These are phyloP conservation scores for Xanthia icteritia DNA, from an alignment of 2,888 invertebrate species.

Conservation along the genomic window DNA sequence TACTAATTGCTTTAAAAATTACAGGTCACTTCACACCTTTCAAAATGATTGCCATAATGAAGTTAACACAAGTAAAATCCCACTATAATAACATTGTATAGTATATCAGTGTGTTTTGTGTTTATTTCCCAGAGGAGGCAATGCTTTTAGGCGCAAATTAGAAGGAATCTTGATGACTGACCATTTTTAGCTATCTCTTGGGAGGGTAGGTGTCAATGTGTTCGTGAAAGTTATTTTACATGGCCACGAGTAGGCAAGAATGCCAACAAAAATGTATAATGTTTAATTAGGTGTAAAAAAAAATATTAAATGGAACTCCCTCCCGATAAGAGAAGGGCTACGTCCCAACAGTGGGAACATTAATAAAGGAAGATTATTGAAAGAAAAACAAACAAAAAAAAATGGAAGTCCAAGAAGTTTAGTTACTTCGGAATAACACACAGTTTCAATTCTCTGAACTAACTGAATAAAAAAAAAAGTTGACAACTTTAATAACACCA, in stretches of 20 bases:
- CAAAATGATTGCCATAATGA: conserved; percentile 55
- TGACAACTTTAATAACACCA: not conserved
- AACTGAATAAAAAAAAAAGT: not conserved
- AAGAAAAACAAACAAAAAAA: no score
- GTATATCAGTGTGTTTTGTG: conserved; percentile 53
- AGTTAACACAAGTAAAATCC: conserved; percentile 29
- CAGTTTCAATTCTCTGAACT: not conserved
- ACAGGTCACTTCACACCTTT: conserved; percentile 46
- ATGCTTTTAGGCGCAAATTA: conserved; percentile 66
- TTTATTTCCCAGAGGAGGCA: conserved; percentile 61
- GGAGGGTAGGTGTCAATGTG: conserved; percentile 43
- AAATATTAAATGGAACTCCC: no score
- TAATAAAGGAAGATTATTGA: no score
- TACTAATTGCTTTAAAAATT: conserved; percentile 22
- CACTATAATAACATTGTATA: conserved; percentile 12
- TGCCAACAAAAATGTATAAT: not conserved
- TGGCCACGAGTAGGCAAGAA: not conserved
- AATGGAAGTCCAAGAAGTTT: not conserved
- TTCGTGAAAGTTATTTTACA: conserved; percentile 11
- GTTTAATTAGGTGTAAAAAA: not conserved
- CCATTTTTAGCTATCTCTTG: conserved; percentile 49
- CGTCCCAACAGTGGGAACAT: no score
- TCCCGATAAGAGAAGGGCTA: no score
- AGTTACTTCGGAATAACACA: not conserved
- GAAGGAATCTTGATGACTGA: conserved; percentile 55